phyloP scores from a whole-genome alignment of 2,888 invertebrate species.

The Brenthis daphne region DNA sequence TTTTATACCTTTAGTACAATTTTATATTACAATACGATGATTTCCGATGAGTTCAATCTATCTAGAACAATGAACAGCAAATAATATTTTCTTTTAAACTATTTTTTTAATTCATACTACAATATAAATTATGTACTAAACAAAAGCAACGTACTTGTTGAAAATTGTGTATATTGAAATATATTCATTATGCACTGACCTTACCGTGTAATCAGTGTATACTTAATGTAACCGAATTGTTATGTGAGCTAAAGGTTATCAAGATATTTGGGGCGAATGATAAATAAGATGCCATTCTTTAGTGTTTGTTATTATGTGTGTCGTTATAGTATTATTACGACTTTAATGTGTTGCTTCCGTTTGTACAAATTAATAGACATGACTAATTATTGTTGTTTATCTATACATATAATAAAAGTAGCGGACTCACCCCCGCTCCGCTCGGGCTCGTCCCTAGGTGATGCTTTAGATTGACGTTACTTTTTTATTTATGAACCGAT shows the following conservation, averaged over 20 bases:
- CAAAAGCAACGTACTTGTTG: not conserved
- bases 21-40: too few relatives aligned
- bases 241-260: conserved; percentile 21
- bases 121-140: too few relatives aligned
- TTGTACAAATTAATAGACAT: not conserved
- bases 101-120: too few relatives aligned
- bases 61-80: too few relatives aligned
- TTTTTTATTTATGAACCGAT: too few relatives aligned
- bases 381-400: not conserved
- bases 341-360: not conserved
- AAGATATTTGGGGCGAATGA: conserved; percentile 17
- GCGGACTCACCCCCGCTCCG: too few relatives aligned
- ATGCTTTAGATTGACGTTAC: too few relatives aligned
- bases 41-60: too few relatives aligned
- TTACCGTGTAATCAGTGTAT: not conserved
- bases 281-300: conserved; percentile 13
- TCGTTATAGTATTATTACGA: conserved; percentile 1
- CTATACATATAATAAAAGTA: not conserved
- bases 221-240: conserved; percentile 5
- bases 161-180: not conserved
- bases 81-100: too few relatives aligned
- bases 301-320: not conserved
- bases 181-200: conserved; percentile 7
- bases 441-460: too few relatives aligned
- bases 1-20: too few relatives aligned